Conservation (phyloP, 2,797 vertebrate genomes). For the Scarus forsteni region DNA sequence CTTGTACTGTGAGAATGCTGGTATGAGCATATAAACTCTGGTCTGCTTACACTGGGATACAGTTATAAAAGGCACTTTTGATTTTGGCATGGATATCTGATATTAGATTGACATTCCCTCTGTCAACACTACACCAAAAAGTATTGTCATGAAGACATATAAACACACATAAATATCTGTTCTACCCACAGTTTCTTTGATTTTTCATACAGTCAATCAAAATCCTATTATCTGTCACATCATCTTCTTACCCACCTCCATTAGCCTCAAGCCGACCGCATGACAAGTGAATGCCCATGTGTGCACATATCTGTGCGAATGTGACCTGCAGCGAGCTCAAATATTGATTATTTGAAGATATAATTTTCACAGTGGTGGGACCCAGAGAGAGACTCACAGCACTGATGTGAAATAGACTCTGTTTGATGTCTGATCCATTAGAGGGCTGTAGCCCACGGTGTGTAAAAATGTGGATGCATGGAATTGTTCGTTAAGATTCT, state of each 20-base stretch:
- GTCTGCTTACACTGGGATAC: background rate
- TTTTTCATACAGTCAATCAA: slow-evolving; percentile 19
- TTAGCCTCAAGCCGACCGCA: slow-evolving; percentile 12
- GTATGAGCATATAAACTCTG: slow-evolving; percentile 2
- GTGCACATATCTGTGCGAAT: background rate
- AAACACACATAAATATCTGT: background rate
- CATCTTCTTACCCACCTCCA: background rate
- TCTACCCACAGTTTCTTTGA: slow-evolving; percentile 2
- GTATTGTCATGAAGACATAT: background rate
- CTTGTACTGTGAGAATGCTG: background rate
- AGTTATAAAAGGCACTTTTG: background rate
- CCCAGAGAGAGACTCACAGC: background rate
- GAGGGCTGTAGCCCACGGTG: background rate
- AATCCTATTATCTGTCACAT: slow-evolving; percentile 17
- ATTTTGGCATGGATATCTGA: background rate
- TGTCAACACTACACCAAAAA: background rate
- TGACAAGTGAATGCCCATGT: background rate
- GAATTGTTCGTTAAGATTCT: background rate
- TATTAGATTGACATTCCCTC: background rate
- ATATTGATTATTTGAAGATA: slow-evolving; percentile 37
- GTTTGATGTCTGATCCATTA: slow-evolving; percentile 19
- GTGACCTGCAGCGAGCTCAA: slow-evolving; percentile 3
- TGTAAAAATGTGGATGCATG: background rate
- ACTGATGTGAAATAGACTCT: slow-evolving; percentile 9
- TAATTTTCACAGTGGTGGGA: slow-evolving; percentile 9